Percentiles rank a stretch among this genome's conserved stretches.
Evolutionary conservation across 2,797 vertebrate species (phyloP).

Genomic region (Prunella strophiata): DNA sequence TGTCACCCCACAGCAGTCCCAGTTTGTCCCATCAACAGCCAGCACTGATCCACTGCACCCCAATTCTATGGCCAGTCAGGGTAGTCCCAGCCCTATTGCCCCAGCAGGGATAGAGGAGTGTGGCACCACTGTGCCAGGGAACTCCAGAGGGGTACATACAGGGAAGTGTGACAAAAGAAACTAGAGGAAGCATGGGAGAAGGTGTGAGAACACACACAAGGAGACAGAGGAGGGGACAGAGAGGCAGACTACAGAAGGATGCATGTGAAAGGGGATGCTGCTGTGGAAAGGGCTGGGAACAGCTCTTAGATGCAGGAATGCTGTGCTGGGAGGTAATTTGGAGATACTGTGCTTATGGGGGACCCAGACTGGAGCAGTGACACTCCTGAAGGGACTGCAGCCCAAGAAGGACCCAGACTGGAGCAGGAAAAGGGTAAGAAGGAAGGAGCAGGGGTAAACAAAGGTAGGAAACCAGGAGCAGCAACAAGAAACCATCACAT

Average conservation of each 20-base stretch:
- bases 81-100: not conserved
- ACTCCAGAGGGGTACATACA: rapidly evolving
- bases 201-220: rapidly evolving
- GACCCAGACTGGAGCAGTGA: not conserved
- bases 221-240: not conserved
- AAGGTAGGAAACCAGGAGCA: not conserved
- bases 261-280: not conserved
- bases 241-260: not conserved
- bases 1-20: not conserved
- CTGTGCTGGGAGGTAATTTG: not conserved
- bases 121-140: not conserved
- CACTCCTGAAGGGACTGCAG: not conserved
- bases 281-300: not conserved
- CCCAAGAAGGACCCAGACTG: not conserved
- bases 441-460: not conserved
- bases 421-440: not conserved
- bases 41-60: not conserved
- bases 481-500: not conserved
- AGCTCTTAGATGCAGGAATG: not conserved
- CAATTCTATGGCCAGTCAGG: not conserved
- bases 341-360: not conserved
- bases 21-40: rapidly evolving
- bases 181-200: not conserved
- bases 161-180: not conserved
- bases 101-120: not conserved